A percentile compares a stretch with the other conserved stretches of the same genome.
Evolutionary conservation across 53 echinoderm and acorn worm species (phyloP).

Genomic region (Apostichopus leukothele): DNA sequence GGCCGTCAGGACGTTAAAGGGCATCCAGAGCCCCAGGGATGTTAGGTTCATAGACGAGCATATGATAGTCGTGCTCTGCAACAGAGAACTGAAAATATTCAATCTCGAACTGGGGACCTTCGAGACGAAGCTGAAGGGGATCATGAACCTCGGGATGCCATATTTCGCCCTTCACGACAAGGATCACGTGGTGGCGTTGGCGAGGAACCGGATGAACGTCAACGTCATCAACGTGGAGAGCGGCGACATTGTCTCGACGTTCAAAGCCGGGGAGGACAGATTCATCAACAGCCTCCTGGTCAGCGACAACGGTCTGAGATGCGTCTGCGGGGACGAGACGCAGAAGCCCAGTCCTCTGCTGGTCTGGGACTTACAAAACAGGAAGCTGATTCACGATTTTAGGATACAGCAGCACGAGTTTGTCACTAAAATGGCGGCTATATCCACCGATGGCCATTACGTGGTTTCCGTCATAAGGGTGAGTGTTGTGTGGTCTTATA

Average conservation of each 20-base stretch:
- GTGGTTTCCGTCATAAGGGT: conserved; percentile 99
- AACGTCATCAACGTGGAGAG: conserved; percentile 90
- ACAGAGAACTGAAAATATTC: conserved; percentile 92
- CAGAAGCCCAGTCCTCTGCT: conserved; percentile 97
- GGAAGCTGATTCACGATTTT: conserved; percentile 96
- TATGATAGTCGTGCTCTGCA: conserved; percentile 89
- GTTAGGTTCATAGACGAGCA: conserved; percentile 83
- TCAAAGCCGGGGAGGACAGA: conserved; percentile 94
- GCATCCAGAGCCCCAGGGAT: conserved; percentile 75
- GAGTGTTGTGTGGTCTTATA: conserved; percentile 3
- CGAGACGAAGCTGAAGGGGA: conserved; percentile 86
- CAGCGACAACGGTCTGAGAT: conserved; percentile 89
- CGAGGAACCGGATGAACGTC: conserved; percentile 95
- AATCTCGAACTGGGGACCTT: conserved; percentile 82
- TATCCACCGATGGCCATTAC: conserved; percentile 93
- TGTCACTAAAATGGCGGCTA: conserved; percentile 93
- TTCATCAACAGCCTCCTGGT: conserved; percentile 98
- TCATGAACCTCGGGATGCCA: conserved; percentile 95
- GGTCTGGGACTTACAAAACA: conserved; percentile 87
- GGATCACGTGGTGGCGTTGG: conserved; percentile 96
- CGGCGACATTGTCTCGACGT: conserved; percentile 83
- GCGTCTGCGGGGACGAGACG: conserved; percentile 95
- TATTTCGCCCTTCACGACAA: conserved; percentile 81
- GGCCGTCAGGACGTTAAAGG: conserved; percentile 79
- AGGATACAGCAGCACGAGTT: conserved; percentile 97